These are phyloP conservation scores for Rhynchotus rufescens DNA, from an alignment of 2,797 vertebrate genomes.

Conservation along the genomic window DNA sequence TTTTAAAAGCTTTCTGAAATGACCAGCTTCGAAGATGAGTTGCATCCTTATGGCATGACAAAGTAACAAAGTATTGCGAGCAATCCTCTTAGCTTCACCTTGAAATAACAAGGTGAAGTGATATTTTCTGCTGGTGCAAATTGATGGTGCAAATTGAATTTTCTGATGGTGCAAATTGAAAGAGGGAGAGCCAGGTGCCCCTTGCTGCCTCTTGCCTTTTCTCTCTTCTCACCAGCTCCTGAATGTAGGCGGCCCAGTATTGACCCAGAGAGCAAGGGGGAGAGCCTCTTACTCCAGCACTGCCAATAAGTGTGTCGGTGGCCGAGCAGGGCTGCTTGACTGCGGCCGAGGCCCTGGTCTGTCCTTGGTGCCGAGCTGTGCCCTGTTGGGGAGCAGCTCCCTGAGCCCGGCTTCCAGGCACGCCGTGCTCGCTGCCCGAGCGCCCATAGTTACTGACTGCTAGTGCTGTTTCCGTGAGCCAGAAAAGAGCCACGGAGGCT, in stretches of 20 bases:
- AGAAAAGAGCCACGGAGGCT: background rate
- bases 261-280: background rate
- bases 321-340: slow-evolving; percentile 3
- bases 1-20: slow-evolving; percentile 37
- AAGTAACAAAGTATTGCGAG: background rate
- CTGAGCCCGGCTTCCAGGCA: slow-evolving; percentile 2
- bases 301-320: background rate
- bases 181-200: background rate
- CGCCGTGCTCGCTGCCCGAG: background rate
- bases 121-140: background rate
- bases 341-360: background rate
- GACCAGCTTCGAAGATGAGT: slow-evolving; percentile 6
- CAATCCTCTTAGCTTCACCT: background rate
- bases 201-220: background rate
- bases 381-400: background rate
- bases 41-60: background rate
- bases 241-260: background rate
- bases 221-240: background rate
- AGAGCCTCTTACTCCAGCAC: background rate
- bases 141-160: background rate
- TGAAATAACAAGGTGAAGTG: background rate
- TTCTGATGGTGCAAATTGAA: background rate
- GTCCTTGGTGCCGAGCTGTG: slow-evolving; percentile 40
- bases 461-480: background rate
- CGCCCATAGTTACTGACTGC: background rate